phyloP scores from a whole-genome alignment of 2,888 invertebrate genomes.

The Leucoptera coffeella region DNA sequence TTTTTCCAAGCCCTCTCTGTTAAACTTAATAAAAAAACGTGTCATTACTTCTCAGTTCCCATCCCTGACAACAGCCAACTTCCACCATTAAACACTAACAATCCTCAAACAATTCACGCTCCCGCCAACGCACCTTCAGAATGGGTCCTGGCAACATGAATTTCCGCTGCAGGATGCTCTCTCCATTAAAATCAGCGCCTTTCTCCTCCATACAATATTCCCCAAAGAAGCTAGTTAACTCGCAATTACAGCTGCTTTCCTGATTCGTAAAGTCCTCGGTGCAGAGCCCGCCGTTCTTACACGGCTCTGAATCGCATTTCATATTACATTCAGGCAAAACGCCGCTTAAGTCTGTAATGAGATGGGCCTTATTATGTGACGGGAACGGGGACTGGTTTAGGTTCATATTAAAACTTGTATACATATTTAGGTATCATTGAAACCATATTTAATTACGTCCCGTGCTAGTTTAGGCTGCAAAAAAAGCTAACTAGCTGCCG shows the following conservation, averaged over 20 bases:
- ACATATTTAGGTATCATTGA: too few species aligned
- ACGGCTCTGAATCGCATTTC: slow-evolving; percentile 83
- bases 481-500: too few species aligned
- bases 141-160: slow-evolving; percentile 68
- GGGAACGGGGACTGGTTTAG: too few species aligned
- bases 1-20: too few species aligned
- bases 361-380: not conserved
- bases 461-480: too few species aligned
- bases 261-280: slow-evolving; percentile 84
- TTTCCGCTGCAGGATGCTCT: slow-evolving; percentile 74
- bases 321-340: slow-evolving; percentile 79
- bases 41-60: too few species aligned
- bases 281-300: slow-evolving; percentile 82
- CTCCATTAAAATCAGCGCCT: slow-evolving; percentile 84
- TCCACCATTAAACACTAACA: too few species aligned
- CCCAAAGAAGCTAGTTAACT: slow-evolving; percentile 84
- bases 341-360: slow-evolving; percentile 50
- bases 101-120: too few species aligned
- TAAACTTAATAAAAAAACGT: too few species aligned
- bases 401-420: too few species aligned
- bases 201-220: slow-evolving; percentile 85
- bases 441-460: too few species aligned
- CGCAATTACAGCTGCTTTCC: slow-evolving; percentile 82
- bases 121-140: slow-evolving; percentile 41
- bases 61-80: too few species aligned